Conservation (phyloP, 2,797 vertebrate species). For the Tragelaphus eurycerus region DNA sequence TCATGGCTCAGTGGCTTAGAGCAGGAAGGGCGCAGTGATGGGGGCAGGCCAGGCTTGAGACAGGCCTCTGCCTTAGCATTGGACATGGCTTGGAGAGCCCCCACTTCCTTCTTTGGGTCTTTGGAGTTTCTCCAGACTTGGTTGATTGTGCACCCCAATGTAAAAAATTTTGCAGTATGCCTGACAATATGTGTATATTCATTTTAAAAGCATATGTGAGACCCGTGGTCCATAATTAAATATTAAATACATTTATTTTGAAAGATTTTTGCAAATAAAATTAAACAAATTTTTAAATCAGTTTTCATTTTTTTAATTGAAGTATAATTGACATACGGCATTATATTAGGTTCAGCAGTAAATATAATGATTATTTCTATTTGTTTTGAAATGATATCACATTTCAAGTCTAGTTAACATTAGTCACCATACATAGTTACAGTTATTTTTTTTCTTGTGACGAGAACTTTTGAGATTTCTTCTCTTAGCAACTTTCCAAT, state of each 20-base stretch:
- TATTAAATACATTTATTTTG: neutral
- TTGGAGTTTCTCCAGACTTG: neutral
- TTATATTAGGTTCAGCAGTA: neutral
- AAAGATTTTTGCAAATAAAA: neutral
- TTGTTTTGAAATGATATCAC: neutral
- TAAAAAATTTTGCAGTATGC: neutral
- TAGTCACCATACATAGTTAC: neutral
- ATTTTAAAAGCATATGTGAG: neutral
- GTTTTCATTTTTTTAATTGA: neutral
- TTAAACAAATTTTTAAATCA: neutral
- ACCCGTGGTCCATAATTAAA: neutral
- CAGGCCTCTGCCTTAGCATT: neutral
- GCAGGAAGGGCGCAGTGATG: neutral
- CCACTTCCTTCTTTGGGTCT: neutral
- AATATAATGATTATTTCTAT: neutral
- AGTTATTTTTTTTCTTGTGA: neutral
- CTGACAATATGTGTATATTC: neutral
- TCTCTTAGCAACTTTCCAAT: neutral
- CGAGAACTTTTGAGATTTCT: neutral
- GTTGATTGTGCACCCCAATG: neutral
- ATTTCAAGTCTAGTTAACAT: neutral
- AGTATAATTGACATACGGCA: neutral
- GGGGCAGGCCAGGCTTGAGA: neutral
- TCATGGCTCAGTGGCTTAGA: neutral
- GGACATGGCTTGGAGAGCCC: neutral